These are phyloP conservation scores for Erebia aethiops DNA, from an alignment of 2,888 invertebrate genomes.

Conservation along the genomic window DNA sequence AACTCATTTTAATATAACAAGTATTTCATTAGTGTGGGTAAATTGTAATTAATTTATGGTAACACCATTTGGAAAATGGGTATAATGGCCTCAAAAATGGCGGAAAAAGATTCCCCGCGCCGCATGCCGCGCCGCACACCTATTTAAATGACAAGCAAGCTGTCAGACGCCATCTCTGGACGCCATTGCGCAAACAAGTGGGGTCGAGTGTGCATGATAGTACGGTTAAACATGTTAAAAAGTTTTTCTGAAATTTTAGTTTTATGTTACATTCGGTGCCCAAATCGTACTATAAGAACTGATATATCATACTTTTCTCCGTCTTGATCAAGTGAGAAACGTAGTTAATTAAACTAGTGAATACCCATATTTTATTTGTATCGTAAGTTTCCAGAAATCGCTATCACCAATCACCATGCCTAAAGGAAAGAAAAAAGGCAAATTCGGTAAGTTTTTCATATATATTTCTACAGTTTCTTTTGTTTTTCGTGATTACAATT, in stretches of 20 bases:
- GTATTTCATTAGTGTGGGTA: conserved; percentile 7
- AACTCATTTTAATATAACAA: not conserved
- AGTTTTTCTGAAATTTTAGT: conserved; percentile 87
- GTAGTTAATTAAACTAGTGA: conserved; percentile 76
- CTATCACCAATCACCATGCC: conserved; percentile 86
- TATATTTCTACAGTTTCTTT: not conserved
- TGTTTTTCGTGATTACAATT: conserved; percentile 49
- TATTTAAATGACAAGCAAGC: conserved; percentile 31
- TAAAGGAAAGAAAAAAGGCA: conserved; percentile 90
- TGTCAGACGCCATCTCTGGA: conserved; percentile 60
- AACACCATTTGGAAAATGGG: conserved; percentile 63
- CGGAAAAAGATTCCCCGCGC: conserved; percentile 45
- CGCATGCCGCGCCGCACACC: not conserved
- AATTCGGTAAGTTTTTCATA: conserved; percentile 83
- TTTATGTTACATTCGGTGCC: conserved; percentile 88
- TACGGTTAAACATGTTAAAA: conserved; percentile 88
- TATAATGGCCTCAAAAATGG: conserved; percentile 45
- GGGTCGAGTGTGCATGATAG: conserved; percentile 77
- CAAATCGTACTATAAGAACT: conserved; percentile 87
- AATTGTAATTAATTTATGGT: conserved; percentile 40
- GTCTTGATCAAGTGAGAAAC: conserved; percentile 87
- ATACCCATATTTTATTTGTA: conserved; percentile 80
- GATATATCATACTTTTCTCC: conserved; percentile 89
- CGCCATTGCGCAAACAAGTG: conserved; percentile 74
- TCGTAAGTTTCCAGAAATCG: conserved; percentile 61